phyloP scores from a whole-genome alignment of 1,140 invertebrate genomes.

The Anoplolepis gracilipes region DNA sequence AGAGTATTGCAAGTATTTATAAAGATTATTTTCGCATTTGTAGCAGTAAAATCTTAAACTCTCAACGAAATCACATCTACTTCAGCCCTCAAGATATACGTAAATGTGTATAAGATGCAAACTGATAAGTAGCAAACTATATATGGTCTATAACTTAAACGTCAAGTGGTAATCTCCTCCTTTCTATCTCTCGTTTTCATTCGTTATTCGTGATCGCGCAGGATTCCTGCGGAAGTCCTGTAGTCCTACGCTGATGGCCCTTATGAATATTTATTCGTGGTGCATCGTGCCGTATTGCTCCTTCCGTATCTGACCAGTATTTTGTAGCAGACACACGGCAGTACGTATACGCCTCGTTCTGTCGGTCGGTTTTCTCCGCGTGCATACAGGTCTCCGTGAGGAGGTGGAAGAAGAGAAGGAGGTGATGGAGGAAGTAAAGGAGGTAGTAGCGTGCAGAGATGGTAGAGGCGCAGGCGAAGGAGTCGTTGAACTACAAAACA shows the following conservation, averaged over 20 bases:
- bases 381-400: slow-evolving; percentile 32
- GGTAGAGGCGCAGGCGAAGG: slow-evolving; percentile 51
- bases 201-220: not conserved
- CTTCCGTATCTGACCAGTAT: slow-evolving; percentile 72
- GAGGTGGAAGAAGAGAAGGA: slow-evolving; percentile 55
- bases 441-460: slow-evolving; percentile 47
- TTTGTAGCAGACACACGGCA: slow-evolving; percentile 59
- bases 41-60: not conserved
- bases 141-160: not conserved
- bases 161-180: not conserved
- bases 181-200: not conserved
- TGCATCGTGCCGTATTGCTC: slow-evolving; percentile 56
- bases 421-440: slow-evolving; percentile 47
- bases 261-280: slow-evolving; percentile 77
- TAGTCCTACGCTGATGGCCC: slow-evolving; percentile 56
- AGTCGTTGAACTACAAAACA: slow-evolving; percentile 77
- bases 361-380: slow-evolving; percentile 57
- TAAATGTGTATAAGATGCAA: not conserved
- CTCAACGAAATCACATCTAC: not conserved
- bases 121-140: not conserved
- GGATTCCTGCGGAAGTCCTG: slow-evolving; percentile 7
- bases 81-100: not conserved
- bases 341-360: slow-evolving; percentile 63
- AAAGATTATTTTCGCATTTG: not conserved
- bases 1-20: not conserved